phyloP scores from a whole-genome alignment of 2,888 invertebrate species.

The Isoperla grammatica region DNA sequence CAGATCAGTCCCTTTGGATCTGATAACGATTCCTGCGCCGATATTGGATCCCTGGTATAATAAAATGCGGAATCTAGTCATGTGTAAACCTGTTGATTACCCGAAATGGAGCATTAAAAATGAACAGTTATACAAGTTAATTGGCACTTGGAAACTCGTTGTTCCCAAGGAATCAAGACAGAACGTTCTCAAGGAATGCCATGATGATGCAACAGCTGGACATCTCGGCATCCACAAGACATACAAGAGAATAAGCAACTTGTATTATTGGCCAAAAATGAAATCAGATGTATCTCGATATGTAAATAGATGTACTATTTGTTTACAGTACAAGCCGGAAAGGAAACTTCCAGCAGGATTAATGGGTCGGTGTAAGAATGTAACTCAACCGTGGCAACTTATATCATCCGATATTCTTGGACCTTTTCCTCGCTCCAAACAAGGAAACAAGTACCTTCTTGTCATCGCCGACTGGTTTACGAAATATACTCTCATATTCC shows the following conservation, averaged over 20 bases:
- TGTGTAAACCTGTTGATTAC: neutral
- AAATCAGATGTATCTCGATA: neutral
- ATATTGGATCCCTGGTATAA: constrained; percentile 24
- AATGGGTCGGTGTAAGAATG: neutral
- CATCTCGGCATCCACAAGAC: constrained; percentile 32
- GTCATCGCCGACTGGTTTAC: constrained; percentile 33
- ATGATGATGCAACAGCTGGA: constrained; percentile 34
- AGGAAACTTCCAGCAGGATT: constrained; percentile 26
- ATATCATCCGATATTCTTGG: neutral
- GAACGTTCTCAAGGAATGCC: constrained; percentile 28
- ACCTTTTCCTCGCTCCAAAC: constrained; percentile 2
- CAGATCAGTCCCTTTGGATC: constrained; percentile 20
- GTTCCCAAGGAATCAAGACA: constrained; percentile 24
- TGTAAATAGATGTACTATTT: constrained; percentile 27
- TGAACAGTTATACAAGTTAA: neutral
- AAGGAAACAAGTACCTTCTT: constrained; percentile 29
- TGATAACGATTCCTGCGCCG: neutral
- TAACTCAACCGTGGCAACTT: constrained; percentile 3
- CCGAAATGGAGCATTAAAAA: neutral
- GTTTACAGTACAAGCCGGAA: constrained; percentile 30
- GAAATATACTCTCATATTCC: constrained; percentile 33
- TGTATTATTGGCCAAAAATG: constrained; percentile 10
- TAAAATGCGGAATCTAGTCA: neutral
- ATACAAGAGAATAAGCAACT: no score
- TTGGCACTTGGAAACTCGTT: constrained; percentile 33